Percentiles rank a stretch among this genome's conserved stretches.
These are phyloP conservation scores for Apoderus coryli DNA, from an alignment of 2,888 invertebrate genomes.

Conservation along the genomic window DNA sequence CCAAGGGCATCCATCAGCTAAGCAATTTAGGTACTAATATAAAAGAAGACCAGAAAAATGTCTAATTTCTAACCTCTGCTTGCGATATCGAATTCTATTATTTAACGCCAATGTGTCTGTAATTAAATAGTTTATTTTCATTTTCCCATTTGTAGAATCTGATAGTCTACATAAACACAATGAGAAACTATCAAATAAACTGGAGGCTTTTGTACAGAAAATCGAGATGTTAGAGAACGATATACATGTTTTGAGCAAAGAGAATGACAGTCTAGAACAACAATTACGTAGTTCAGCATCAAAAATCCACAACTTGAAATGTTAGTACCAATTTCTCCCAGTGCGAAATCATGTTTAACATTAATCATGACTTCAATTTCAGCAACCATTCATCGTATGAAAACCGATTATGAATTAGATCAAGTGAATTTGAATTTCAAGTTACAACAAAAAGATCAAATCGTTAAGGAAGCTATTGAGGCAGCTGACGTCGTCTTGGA, in stretches of 20 bases:
- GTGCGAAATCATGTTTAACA: too few relatives aligned
- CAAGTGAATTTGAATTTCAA: constrained; percentile 20
- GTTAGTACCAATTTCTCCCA: too few relatives aligned
- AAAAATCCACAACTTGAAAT: constrained; percentile 23
- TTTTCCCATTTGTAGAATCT: constrained; percentile 13
- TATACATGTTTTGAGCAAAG: constrained; percentile 21
- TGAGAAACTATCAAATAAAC: constrained; percentile 23
- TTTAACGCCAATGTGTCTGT: too few relatives aligned
- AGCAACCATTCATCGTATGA: constrained; percentile 21
- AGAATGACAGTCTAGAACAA: constrained; percentile 22
- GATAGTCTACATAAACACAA: constrained; percentile 23
- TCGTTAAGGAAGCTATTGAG: constrained; percentile 22
- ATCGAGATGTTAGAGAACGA: constrained; percentile 24
- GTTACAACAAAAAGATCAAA: constrained; percentile 18
- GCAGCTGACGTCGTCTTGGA: constrained; percentile 23
- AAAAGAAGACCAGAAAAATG: too few relatives aligned
- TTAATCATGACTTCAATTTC: too few relatives aligned
- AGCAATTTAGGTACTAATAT: too few relatives aligned
- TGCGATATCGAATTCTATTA: too few relatives aligned
- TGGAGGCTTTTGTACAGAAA: constrained; percentile 19
- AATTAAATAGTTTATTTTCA: too few relatives aligned
- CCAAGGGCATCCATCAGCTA: too few relatives aligned
- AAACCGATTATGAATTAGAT: constrained; percentile 25
- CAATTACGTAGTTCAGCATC: constrained; percentile 20
- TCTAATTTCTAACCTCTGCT: too few relatives aligned